Conservation (phyloP, 2,797 vertebrate species). For the Enteromius thamalakanensis region DNA sequence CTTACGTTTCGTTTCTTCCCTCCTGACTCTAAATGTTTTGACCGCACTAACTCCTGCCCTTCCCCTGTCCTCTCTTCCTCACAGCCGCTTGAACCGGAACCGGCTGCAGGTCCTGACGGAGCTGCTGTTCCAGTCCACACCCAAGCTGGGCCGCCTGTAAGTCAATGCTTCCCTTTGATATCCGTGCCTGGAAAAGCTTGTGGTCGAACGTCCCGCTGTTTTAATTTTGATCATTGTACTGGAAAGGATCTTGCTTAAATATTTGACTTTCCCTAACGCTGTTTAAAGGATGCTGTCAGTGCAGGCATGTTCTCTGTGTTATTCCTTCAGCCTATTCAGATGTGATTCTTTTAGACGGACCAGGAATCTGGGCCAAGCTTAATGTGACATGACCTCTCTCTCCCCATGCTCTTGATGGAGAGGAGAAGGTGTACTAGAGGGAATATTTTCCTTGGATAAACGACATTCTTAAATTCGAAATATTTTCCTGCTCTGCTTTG, state of each 20-base stretch:
- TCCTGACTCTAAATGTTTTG: slow-evolving; percentile 48
- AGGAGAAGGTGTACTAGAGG: slow-evolving; percentile 70
- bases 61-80: slow-evolving; percentile 50
- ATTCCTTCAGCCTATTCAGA: slow-evolving; percentile 49
- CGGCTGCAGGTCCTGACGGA: slow-evolving; percentile 94
- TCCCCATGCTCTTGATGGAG: slow-evolving; percentile 67
- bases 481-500: slow-evolving; percentile 70
- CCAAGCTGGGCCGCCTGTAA: slow-evolving; percentile 96
- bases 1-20: slow-evolving; percentile 38
- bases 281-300: slow-evolving; percentile 56
- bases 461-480: slow-evolving; percentile 71
- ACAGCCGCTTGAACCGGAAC: slow-evolving; percentile 96
- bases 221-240: slow-evolving; percentile 62
- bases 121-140: slow-evolving; percentile 95
- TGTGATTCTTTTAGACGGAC: slow-evolving; percentile 64
- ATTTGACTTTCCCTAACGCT: slow-evolving; percentile 59
- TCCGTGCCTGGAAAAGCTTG: slow-evolving; percentile 40
- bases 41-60: slow-evolving; percentile 52
- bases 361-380: slow-evolving; percentile 64
- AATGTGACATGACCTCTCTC: slow-evolving; percentile 68
- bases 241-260: slow-evolving; percentile 58
- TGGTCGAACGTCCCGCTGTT: slow-evolving; percentile 54
- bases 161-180: slow-evolving; percentile 72
- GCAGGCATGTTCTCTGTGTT: slow-evolving; percentile 49
- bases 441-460: slow-evolving; percentile 76